Base-by-base conservation (phyloP, 2,113 vertebrate species). In the Chamaetylas fuelleborni region DNA sequence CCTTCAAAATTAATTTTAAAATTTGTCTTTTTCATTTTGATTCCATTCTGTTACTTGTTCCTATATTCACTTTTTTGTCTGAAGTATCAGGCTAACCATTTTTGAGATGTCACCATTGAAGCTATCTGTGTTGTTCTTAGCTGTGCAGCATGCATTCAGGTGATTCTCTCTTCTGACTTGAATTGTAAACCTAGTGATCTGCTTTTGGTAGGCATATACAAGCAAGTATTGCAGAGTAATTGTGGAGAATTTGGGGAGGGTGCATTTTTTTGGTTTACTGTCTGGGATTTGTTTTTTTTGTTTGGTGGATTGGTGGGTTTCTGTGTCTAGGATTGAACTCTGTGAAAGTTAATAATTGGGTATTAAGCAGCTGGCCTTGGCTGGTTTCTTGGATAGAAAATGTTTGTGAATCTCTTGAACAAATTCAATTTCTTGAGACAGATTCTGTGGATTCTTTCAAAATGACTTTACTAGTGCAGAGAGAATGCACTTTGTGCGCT, bases 311-410 rank as follows among this genome's bases (percentile, higher is more conserved):
- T 57, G 14, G 10, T 50, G 26, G 2, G 12, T 1, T 76, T 74
- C 28, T 11, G 11, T 23, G 17, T 83, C 28, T 81, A 61, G 43
- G n/a, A 64, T 14, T 60, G 48, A 88, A 40, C 29, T 56, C 26
- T 90, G 9, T 1, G 5, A 36, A 88, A 61, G 38, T 34, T 40
- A 86, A 6, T 67, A 64, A 29, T 25, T 64, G 18, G 0, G 0
- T 70, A 11, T 73, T 61, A 80, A 88, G 12, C 42, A 56, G 14
- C 15, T 72, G 81, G 25, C 7, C 16, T 28, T 94, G 38, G 6
- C n/a, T 79, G 25, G 12, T 58, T 90, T 58, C 40, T 38, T 60
- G 26, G 7, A 31, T 48, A 69, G 82, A 86, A 92, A 29, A 57
- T 20, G 13, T 33, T 89, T 61, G 11, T 70, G 23, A 56, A 33